Base-by-base conservation (phyloP, 2,113 vertebrate genomes). In the Takifugu bimaculatus region DNA sequence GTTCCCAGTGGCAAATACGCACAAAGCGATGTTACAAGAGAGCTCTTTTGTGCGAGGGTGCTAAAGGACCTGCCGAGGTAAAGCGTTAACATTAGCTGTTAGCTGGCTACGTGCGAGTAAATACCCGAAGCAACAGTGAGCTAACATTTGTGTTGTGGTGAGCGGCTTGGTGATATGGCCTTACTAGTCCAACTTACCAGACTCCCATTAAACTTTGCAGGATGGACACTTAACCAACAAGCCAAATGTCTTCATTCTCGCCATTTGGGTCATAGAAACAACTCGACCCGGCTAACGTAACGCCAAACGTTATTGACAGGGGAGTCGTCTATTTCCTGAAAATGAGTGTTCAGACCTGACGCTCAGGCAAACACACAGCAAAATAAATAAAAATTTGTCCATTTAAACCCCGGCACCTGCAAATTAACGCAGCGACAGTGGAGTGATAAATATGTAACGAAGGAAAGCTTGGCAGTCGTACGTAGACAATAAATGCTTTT, bases 321-420 rank as follows among this genome's bases (percentile, higher is more conserved):
- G 85, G 80, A 68, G 58, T 50, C 70, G 87, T 84, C 82, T 87
- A 88, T 84, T 87, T 87, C 85, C 87, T 86, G 87, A 80, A 78
- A 77, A 64, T 50, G 44, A 61, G 54, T 66, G 65, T 67, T 74
- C 70, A 69, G 62, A 83, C 68, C 68, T 50, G 54, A 63, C 64
- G 68, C 57, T 50, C 74, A 80, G 57, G 83, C 79, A 53, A 35
- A 84, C 58, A 2, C 7, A 20, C 47, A 57, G 62, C 50, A 74
- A 84, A 76, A 54, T 68, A 74, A 72, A 26, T 20, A n/a, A 50
- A 75, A 67, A 62, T 57, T 25, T 5, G 7, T 11, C 10, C 4
- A 26, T 13, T 10, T 13, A 2, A 26, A 11, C 26, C 26, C 35
- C 45, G 45, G 13, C 2, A n/a, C 13, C 4, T 15, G 13, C 45